Percentiles rank a stretch among this genome's conserved stretches.
phyloP scores from a whole-genome alignment of 1,140 invertebrate species.

The Monochamus saltuarius region DNA sequence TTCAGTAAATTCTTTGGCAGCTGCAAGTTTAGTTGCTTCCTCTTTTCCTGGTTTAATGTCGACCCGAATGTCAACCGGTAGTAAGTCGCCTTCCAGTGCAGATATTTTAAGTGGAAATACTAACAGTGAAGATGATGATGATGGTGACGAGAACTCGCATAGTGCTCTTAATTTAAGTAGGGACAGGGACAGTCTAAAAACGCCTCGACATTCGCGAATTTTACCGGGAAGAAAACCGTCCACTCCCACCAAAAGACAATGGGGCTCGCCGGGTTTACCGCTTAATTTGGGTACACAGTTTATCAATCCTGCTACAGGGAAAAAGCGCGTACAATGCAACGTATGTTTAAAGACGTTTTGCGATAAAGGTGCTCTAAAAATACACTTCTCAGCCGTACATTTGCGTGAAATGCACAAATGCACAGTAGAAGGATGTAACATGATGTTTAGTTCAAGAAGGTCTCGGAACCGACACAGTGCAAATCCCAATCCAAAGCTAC shows the following conservation, averaged over 20 bases:
- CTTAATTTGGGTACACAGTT: slow-evolving; percentile 85
- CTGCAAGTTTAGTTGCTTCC: slow-evolving; percentile 52
- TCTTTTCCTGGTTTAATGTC: slow-evolving; percentile 51
- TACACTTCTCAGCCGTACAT: slow-evolving; percentile 99
- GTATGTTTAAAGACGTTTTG: slow-evolving; percentile 99
- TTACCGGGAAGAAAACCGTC: slow-evolving; percentile 69
- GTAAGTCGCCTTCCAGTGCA: slow-evolving; percentile 51
- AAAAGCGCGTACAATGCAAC: slow-evolving; percentile 97
- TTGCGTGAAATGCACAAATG: slow-evolving; percentile 99
- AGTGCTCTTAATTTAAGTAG: slow-evolving; percentile 70
- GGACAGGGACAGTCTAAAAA: slow-evolving; percentile 53
- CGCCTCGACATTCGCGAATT: slow-evolving; percentile 47
- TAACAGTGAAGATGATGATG: slow-evolving; percentile 61
- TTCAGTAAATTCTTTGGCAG: slow-evolving; percentile 51
- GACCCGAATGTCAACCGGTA: slow-evolving; percentile 40
- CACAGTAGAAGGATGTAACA: slow-evolving; percentile 97
- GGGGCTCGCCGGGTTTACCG: slow-evolving; percentile 79
- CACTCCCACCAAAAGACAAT: slow-evolving; percentile 88
- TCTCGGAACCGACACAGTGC: slow-evolving; percentile 96
- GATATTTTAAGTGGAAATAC: slow-evolving; percentile 50
- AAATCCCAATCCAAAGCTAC: slow-evolving; percentile 97
- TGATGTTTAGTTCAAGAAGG: slow-evolving; percentile 97
- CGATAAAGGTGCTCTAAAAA: slow-evolving; percentile 99
- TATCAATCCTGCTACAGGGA: slow-evolving; percentile 88
- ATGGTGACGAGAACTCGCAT: slow-evolving; percentile 64